Percentiles rank a stretch among this genome's conserved stretches.
Conservation (phyloP, 53 echinoderm and acorn worm species). For the Holothuria scabra region DNA sequence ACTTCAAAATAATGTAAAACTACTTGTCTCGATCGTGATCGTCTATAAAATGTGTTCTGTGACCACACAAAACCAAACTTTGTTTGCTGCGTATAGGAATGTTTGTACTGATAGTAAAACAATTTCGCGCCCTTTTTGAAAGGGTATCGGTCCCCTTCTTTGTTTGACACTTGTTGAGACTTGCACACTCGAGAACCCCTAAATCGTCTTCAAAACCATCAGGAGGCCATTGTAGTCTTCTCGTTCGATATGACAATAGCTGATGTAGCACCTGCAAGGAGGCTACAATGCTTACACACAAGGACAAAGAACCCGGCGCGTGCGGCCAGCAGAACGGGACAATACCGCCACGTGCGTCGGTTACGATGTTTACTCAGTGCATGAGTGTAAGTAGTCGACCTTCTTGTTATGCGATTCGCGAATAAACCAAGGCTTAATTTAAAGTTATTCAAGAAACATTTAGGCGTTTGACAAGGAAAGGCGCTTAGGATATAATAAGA, state of each 20-base stretch:
- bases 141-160: slow-evolving; percentile 1
- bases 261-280: slow-evolving; percentile 32
- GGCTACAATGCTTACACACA: slow-evolving; percentile 1
- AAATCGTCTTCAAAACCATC: slow-evolving; percentile 25
- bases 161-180: slow-evolving; percentile 39
- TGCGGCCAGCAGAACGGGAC: slow-evolving; percentile 13
- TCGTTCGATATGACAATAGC: slow-evolving; percentile 15
- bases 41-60: too few relatives aligned
- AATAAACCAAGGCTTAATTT: too few relatives aligned
- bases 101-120: neutral
- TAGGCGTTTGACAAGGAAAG: too few relatives aligned
- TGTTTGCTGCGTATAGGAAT: neutral
- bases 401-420: too few relatives aligned
- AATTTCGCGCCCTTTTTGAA: slow-evolving; percentile 42
- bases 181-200: slow-evolving; percentile 15
- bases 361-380: too few relatives aligned
- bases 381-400: too few relatives aligned
- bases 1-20: too few relatives aligned
- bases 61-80: too few relatives aligned
- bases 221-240: slow-evolving; percentile 9
- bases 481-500: too few relatives aligned
- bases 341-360: neutral
- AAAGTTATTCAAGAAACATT: too few relatives aligned
- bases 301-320: slow-evolving; percentile 32
- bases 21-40: too few relatives aligned